Conservation (phyloP, 2,888 invertebrate species). For the Nysson spinosus region DNA sequence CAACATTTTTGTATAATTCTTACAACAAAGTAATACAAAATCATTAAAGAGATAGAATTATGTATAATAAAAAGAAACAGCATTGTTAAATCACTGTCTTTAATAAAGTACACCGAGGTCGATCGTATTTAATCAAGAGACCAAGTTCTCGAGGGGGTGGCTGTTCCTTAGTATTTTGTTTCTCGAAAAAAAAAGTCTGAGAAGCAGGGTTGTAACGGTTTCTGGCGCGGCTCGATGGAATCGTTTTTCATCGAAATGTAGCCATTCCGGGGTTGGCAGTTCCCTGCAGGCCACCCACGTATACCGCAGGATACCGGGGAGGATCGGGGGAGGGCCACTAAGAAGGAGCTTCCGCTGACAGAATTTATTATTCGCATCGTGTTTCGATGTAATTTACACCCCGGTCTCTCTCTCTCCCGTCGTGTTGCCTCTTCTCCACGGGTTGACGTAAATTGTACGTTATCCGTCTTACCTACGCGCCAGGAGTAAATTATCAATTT, state of each 20-base stretch:
- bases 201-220: slow-evolving; percentile 1
- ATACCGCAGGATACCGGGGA: slow-evolving; percentile 24
- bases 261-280: slow-evolving; percentile 14
- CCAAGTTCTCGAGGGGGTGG: neutral
- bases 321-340: slow-evolving; percentile 14
- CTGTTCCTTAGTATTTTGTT: too few relatives aligned
- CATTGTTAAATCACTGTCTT: too few relatives aligned
- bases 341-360: slow-evolving; percentile 24
- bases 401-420: too few relatives aligned
- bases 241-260: slow-evolving; percentile 32
- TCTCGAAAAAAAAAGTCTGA: slow-evolving; percentile 6
- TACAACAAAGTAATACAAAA: too few relatives aligned
- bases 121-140: slow-evolving; percentile 16
- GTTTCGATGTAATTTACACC: slow-evolving; percentile 41
- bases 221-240: slow-evolving; percentile 9
- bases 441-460: slow-evolving; percentile 33
- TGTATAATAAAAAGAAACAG: too few relatives aligned
- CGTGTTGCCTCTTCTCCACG: slow-evolving; percentile 11
- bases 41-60: too few relatives aligned
- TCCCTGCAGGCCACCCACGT: slow-evolving; percentile 12
- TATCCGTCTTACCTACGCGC: slow-evolving; percentile 24
- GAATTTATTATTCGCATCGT: slow-evolving; percentile 51
- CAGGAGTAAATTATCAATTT: slow-evolving; percentile 30
- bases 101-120: too few relatives aligned
- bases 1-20: too few relatives aligned